A percentile compares a stretch with the other conserved stretches of the same genome.
Conservation (phyloP, 2,888 invertebrate genomes). For the Polyommatus iphigenia region DNA sequence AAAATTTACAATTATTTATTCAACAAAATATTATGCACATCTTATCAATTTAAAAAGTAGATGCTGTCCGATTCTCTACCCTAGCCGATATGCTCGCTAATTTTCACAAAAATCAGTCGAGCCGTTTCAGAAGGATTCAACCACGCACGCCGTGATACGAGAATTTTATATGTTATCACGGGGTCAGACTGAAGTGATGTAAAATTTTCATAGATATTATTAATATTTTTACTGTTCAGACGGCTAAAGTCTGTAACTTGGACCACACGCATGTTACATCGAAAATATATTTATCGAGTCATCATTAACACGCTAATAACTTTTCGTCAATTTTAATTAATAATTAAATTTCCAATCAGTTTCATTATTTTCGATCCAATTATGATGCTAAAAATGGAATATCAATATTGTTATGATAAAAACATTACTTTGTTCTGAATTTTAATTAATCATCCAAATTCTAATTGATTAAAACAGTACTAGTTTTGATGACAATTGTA, state of each 20-base stretch:
- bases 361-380: neutral
- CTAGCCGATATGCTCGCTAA: no score
- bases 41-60: no score
- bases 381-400: neutral
- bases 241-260: neutral
- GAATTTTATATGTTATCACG: no score
- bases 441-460: neutral
- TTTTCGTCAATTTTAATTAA: slow-evolving; percentile 19
- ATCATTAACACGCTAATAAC: neutral
- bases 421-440: neutral
- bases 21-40: no score
- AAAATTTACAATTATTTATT: no score
- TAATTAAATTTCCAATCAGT: neutral
- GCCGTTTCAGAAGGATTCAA: no score
- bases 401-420: neutral
- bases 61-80: no score
- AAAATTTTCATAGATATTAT: neutral
- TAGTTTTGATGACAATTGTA: no score
- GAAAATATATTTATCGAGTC: neutral
- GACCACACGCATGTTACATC: neutral
- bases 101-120: no score
- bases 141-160: no score
- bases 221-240: neutral
- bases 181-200: no score
- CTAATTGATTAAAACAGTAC: neutral